These are phyloP conservation scores for Atethmia centrago DNA, from an alignment of 2,888 invertebrate genomes.

Conservation along the genomic window DNA sequence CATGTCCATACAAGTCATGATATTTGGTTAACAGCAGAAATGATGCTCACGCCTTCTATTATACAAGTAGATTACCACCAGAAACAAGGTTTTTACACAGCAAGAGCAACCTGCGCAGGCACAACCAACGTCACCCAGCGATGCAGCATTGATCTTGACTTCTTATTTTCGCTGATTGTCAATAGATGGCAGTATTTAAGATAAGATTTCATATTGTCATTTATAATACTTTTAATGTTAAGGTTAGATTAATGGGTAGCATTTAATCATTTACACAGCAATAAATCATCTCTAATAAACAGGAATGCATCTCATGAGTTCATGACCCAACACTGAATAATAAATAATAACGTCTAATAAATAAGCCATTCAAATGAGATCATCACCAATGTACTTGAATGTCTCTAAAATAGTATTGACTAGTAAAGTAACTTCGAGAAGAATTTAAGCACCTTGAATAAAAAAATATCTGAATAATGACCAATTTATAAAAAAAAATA, in stretches of 20 bases:
- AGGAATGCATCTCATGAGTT: constrained; percentile 26
- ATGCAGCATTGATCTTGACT: background rate
- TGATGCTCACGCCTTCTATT: constrained; percentile 49
- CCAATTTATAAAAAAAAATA: background rate
- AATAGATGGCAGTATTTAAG: constrained; percentile 48
- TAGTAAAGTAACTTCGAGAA: background rate
- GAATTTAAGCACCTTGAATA: background rate
- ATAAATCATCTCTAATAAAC: constrained; percentile 7
- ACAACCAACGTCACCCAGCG: background rate
- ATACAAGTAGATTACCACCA: background rate
- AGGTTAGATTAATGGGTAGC: no score
- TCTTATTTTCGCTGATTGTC: constrained; percentile 5
- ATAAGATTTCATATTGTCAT: background rate
- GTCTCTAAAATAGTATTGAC: background rate
- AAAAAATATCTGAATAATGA: no score
- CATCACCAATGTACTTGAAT: background rate
- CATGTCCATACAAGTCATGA: background rate
- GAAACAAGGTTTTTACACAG: background rate
- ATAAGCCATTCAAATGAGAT: constrained; percentile 27
- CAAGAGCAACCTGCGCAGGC: background rate
- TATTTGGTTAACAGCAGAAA: background rate
- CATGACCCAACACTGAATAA: constrained; percentile 15
- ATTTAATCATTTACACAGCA: constrained; percentile 14
- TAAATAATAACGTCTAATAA: constrained; percentile 15
- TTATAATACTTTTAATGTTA: no score